Evolutionary conservation across 2,888 invertebrate species (phyloP).

Genomic region (Brenthis ino): DNA sequence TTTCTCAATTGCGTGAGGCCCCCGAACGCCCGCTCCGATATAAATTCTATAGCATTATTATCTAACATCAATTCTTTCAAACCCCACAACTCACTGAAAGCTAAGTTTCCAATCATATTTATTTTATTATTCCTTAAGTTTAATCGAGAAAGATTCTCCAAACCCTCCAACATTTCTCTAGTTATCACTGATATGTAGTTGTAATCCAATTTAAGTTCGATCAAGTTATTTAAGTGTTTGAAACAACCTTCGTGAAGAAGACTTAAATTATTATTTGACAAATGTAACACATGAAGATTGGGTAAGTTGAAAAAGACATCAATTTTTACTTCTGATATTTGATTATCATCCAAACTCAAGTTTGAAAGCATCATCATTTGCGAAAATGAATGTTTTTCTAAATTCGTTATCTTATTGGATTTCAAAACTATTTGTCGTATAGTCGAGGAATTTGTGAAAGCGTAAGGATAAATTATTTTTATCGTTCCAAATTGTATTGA

Average conservation of each 20-base stretch:
- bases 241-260: conserved; percentile 93
- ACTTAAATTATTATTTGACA: conserved; percentile 93
- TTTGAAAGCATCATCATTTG: conserved; percentile 87
- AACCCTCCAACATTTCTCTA: conserved; percentile 88
- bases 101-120: conserved; percentile 89
- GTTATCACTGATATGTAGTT: conserved; percentile 90
- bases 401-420: conserved; percentile 85
- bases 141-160: conserved; percentile 87
- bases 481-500: conserved; percentile 89
- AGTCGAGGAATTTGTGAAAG: conserved; percentile 89
- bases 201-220: conserved; percentile 89
- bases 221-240: conserved; percentile 86
- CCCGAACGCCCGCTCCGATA: conserved; percentile 89
- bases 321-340: conserved; percentile 87
- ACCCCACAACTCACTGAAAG: conserved; percentile 89
- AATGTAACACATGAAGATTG: conserved; percentile 86
- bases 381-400: conserved; percentile 87
- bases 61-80: conserved; percentile 87
- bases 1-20: conserved; percentile 87
- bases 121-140: conserved; percentile 89
- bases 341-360: conserved; percentile 88
- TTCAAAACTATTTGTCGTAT: conserved; percentile 86
- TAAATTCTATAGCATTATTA: conserved; percentile 86
- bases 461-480: conserved; percentile 86
- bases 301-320: conserved; percentile 89